Evolutionary conservation across 2,888 invertebrate species (phyloP).

Genomic region (Vandiemenella viatica): DNA sequence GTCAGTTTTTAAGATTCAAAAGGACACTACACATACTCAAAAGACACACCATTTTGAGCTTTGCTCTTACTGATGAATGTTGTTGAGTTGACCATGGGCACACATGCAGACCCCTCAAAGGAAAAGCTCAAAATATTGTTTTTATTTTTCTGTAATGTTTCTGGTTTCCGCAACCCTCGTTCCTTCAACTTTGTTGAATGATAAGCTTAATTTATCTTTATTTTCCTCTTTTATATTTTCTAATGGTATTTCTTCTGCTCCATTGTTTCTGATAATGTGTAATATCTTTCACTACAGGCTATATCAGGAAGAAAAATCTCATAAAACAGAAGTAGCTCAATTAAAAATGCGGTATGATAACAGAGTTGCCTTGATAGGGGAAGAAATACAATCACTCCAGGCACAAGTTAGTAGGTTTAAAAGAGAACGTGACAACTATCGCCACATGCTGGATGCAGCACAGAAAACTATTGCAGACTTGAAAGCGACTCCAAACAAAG

Average conservation of each 20-base stretch:
- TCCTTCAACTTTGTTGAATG: too few species aligned
- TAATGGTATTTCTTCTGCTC: neutral
- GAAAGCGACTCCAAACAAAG: constrained; percentile 39
- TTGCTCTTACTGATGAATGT: too few species aligned
- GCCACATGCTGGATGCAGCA: constrained; percentile 76
- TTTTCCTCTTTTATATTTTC: neutral
- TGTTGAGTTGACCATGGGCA: too few species aligned
- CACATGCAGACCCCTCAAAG: too few species aligned
- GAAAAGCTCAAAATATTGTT: too few species aligned
- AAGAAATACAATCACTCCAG: constrained; percentile 70
- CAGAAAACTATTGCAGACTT: constrained; percentile 69
- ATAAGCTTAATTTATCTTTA: neutral
- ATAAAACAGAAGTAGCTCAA: constrained; percentile 63
- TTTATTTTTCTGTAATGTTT: neutral
- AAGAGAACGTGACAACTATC: constrained; percentile 74
- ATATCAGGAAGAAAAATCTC: constrained; percentile 21
- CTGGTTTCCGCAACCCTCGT: too few species aligned
- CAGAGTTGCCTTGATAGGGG: constrained; percentile 62
- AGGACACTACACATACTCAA: too few species aligned
- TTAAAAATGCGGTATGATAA: constrained; percentile 74
- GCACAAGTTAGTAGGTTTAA: constrained; percentile 66
- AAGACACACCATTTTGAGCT: too few species aligned
- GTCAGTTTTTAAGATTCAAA: too few species aligned
- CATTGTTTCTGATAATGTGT: neutral
- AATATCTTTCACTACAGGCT: too few species aligned